phyloP scores from a whole-genome alignment of 2,888 invertebrate species.

The Abrostola tripartita region DNA sequence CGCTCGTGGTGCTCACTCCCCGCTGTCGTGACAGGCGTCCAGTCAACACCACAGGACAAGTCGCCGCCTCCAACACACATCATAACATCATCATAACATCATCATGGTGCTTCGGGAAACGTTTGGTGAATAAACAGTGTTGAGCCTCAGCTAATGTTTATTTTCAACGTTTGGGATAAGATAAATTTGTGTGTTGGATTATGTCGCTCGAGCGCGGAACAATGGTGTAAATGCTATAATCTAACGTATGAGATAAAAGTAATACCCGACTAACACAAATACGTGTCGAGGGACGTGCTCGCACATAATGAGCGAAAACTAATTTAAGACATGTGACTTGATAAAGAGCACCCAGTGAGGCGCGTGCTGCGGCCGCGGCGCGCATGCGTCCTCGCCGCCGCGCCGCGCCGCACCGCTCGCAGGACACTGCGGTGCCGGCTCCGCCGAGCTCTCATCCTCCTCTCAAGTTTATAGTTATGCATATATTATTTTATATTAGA shows the following conservation, averaged over 20 bases:
- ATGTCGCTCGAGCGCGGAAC: conserved; percentile 1
- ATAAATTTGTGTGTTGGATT: conserved; percentile 3
- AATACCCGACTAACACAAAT: conserved; percentile 1
- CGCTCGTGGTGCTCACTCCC: too few species aligned
- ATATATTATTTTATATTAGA: too few species aligned
- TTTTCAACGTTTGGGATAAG: conserved; percentile 3
- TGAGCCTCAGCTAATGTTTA: background rate
- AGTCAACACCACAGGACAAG: too few species aligned
- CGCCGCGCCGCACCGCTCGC: too few species aligned
- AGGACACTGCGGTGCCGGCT: background rate
- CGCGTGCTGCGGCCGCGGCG: background rate
- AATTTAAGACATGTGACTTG: conserved; percentile 1
- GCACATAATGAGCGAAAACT: conserved; percentile 6
- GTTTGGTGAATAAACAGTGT: conserved; percentile 1
- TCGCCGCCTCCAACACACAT: too few species aligned
- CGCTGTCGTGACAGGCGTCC: too few species aligned
- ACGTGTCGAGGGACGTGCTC: conserved; percentile 5
- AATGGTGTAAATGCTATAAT: background rate
- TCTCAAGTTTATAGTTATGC: background rate
- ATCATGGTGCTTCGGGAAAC: background rate
- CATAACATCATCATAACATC: too few species aligned
- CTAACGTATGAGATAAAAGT: conserved; percentile 8
- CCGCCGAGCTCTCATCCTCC: background rate
- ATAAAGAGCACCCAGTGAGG: conserved; percentile 2
- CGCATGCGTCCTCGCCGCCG: background rate